Conservation (phyloP, 2,113 vertebrate species). For the Tringa solitaria region DNA sequence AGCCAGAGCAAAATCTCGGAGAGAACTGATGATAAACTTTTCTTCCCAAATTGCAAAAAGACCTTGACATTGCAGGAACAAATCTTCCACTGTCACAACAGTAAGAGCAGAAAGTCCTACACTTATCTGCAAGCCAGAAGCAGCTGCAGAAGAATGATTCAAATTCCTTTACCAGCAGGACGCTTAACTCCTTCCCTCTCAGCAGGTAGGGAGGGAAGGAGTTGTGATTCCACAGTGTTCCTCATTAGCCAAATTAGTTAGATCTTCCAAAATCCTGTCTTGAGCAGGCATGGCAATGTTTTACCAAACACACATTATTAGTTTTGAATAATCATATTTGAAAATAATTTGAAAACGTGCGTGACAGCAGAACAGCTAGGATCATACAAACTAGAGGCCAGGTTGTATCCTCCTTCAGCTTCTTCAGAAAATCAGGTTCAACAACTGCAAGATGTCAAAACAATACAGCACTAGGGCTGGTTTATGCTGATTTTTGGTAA, state of each 20-base stretch:
- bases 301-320: not conserved
- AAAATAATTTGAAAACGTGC: not conserved
- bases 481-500: not conserved
- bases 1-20: not conserved
- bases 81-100: not conserved
- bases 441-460: not conserved
- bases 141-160: not conserved
- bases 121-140: not conserved
- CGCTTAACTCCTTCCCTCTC: slow-evolving; percentile 13
- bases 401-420: not conserved
- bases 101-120: not conserved
- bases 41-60: not conserved
- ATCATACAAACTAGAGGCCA: not conserved
- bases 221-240: not conserved
- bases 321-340: not conserved
- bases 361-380: not conserved
- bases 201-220: not conserved
- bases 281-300: not conserved
- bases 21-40: not conserved
- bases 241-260: not conserved
- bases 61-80: not conserved
- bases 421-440: not conserved
- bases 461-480: not conserved
- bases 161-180: not conserved
- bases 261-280: not conserved